Percentiles rank a stretch among this genome's conserved stretches.
Conservation (phyloP, 2,888 invertebrate genomes). For the Halocaridina rubra region DNA sequence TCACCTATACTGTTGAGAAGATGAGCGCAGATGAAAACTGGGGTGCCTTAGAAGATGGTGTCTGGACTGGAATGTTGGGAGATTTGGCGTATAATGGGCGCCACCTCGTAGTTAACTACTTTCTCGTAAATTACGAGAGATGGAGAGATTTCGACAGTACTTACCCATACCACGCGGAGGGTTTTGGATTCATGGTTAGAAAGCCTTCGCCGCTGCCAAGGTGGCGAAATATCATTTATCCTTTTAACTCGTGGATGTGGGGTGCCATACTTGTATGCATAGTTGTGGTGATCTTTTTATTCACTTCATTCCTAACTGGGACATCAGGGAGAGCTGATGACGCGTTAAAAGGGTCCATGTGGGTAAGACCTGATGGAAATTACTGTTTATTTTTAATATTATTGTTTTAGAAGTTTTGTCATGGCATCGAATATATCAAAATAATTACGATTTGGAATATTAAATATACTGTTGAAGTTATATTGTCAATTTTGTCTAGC, state of each 20-base stretch:
- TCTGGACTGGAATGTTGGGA: slow-evolving; percentile 59
- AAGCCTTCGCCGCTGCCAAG: slow-evolving; percentile 36
- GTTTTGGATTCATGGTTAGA: slow-evolving; percentile 38
- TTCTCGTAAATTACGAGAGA: slow-evolving; percentile 38
- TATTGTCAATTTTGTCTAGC: too few species aligned
- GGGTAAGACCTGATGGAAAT: too few species aligned
- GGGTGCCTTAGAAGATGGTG: slow-evolving; percentile 50
- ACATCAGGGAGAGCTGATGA: too few species aligned
- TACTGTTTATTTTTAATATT: too few species aligned
- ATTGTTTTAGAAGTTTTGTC: too few species aligned
- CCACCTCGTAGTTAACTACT: slow-evolving; percentile 34
- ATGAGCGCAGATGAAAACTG: slow-evolving; percentile 27
- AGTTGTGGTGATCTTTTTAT: not conserved
- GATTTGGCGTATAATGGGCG: slow-evolving; percentile 42
- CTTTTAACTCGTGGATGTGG: slow-evolving; percentile 39
- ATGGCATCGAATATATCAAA: too few species aligned
- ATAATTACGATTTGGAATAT: too few species aligned
- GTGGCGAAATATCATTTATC: slow-evolving; percentile 37
- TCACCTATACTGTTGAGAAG: slow-evolving; percentile 25
- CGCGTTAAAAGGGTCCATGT: too few species aligned
- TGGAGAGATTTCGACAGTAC: slow-evolving; percentile 47
- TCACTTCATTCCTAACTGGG: too few species aligned
- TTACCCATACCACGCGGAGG: slow-evolving; percentile 51
- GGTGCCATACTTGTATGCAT: slow-evolving; percentile 11
- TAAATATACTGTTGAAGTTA: too few species aligned